These are phyloP conservation scores for Marronus borbonicus DNA, from an alignment of 2,888 invertebrate species.

Conservation along the genomic window DNA sequence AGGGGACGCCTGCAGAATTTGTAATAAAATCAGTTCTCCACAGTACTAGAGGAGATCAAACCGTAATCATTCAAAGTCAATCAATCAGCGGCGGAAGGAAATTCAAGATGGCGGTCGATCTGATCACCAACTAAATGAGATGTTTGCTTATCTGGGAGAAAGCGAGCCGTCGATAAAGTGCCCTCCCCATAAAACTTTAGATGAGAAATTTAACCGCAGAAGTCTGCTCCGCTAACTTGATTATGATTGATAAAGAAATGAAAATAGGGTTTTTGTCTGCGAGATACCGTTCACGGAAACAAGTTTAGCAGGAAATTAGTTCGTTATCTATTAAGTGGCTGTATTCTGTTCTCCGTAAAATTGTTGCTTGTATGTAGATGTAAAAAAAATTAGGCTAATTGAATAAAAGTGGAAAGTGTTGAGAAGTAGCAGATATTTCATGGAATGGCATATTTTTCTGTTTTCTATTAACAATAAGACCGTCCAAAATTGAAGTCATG, in stretches of 20 bases:
- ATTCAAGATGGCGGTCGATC: constrained; percentile 62
- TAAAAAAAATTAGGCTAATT: too few relatives aligned
- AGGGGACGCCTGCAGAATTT: constrained; percentile 15
- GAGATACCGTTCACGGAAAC: constrained; percentile 7
- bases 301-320: constrained; percentile 26
- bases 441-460: too few relatives aligned
- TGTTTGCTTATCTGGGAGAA: constrained; percentile 69
- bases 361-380: too few relatives aligned
- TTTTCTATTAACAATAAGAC: too few relatives aligned
- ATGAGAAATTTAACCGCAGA: constrained; percentile 68
- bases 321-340: neutral
- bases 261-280: constrained; percentile 56
- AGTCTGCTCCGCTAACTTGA: constrained; percentile 69
- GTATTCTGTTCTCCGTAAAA: too few relatives aligned
- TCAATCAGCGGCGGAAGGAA: constrained; percentile 63
- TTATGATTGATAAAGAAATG: constrained; percentile 71
- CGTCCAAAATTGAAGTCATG: too few relatives aligned
- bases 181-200: constrained; percentile 63
- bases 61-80: constrained; percentile 62
- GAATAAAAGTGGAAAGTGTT: too few relatives aligned
- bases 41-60: constrained; percentile 40
- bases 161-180: constrained; percentile 68
- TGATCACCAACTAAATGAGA: constrained; percentile 66
- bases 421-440: too few relatives aligned
- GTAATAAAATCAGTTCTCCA: constrained; percentile 46